Base-by-base conservation (phyloP, 2,888 invertebrate genomes). In the Spodoptera exigua region DNA sequence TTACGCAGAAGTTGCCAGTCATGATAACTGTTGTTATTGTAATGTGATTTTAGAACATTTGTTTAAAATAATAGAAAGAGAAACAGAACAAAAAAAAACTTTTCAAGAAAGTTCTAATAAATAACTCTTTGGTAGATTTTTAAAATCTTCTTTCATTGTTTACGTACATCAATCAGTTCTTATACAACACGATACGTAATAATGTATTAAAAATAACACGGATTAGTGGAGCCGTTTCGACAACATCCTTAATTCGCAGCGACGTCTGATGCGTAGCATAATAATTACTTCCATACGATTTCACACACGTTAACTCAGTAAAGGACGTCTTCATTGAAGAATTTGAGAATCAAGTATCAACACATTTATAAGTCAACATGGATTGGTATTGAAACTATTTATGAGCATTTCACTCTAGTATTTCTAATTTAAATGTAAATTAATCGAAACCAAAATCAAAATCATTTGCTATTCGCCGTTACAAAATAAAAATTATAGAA, bases 261-360 rank as follows among this genome's bases (percentile, higher is more conserved):
- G 86, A 84, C 86, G 81, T 80, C 54, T 76, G 71, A 81, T 79
- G 80, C 76, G 74, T 71, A 62, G 86, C 83, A 87, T 87, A 84
- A 82, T 84, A 86, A 90, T 86, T 76, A 82, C 80, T 87, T 89
- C 84, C 87, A 88, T 78, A 70, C 79, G 87, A 89, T 87, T 89
- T 87, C 87, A 89, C 89, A 79, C 77, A 72, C 83, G 86, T 85
- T 83, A 82, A 56, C 59, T 60, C 51, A 32, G 44, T 59, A 61
- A 54, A 47, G 49, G 58, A 67, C 49, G 67, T 70, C 65, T 52
- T 59, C 61, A 66, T 61, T 52, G 67, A 73, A 67, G 66, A 60
- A 44, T 51, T 64, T 17, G 35, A 32, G 14, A 27, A 9, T 27
- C 7, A 7, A 27, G 27, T 27, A 27, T 9, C 27, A 27, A 27